Base-by-base conservation (phyloP, 2,797 vertebrate species). In the Cryptoprocta ferox region DNA sequence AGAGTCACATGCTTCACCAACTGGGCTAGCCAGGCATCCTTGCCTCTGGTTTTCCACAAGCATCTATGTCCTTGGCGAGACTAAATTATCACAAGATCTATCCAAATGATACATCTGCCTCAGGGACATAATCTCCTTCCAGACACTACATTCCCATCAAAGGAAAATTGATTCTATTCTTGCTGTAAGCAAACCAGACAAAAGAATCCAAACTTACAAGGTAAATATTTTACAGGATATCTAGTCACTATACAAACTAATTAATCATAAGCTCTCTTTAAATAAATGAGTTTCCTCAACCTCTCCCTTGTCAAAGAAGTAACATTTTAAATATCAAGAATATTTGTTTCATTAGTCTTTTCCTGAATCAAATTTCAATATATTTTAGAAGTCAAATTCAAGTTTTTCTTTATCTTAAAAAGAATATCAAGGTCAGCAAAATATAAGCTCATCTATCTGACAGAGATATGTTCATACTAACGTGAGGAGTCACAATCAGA, bases 181-280 rank as follows among this genome's bases (percentile, higher is more conserved):
- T 84, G 21, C 71, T 79, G 81, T 79, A 85, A 61, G 18, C 30
- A 79, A 91, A 81, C 11, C 12, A 59, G 2, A 89, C 14, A 78
- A 26, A 21, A 89, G 96, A 78, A 92, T 35, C 8, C 75, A 93
- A 93, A 76, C 76, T 88, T 85, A 91, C 37, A 89, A 84, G 76
- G 35, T 53, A 85, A 78, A 11, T 63, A 92, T 81, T 81, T 92
- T 21, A 86, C 63, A 35, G 13, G 86, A 85, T 8, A 18, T 50
- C n/a, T 82, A 89, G 61, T 75, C 37, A 86, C n/a, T 50, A 30
- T 16, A 81, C 35, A 73, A 86, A 82, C 70, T 48, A 48, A 70
- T 39, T 21, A 87, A 76, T 18, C 32, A 82, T 2, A 93, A 48
- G 16, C 32, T 78, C 53, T 63, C 45, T n/a, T 78, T 78, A 78